Evolutionary conservation across 2,797 vertebrate species (phyloP).

Genomic region (Macrochelys suwanniensis): DNA sequence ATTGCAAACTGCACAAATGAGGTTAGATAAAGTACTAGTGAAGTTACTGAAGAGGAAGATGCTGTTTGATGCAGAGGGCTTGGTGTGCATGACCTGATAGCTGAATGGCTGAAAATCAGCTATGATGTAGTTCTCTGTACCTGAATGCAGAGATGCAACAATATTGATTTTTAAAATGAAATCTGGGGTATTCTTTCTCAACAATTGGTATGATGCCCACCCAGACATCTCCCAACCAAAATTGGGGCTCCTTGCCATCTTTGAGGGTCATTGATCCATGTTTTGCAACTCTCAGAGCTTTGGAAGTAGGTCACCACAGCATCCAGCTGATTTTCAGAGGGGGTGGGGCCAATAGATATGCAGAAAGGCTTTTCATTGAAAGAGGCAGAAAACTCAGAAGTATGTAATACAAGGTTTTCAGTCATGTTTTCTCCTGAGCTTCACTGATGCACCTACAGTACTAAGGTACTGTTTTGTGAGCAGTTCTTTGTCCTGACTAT

Average conservation of each 20-base stretch:
- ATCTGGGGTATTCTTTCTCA: neutral
- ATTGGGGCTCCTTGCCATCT: rapidly evolving
- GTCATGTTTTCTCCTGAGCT: neutral
- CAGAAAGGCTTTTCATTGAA: neutral
- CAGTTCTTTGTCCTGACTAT: neutral
- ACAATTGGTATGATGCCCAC: neutral
- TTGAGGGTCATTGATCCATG: neutral
- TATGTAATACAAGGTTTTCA: neutral
- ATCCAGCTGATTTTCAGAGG: neutral
- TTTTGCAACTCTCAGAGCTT: neutral
- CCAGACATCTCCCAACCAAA: neutral
- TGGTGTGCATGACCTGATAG: neutral
- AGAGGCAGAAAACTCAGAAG: neutral
- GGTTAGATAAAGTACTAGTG: neutral
- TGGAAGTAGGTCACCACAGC: neutral
- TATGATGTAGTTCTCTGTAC: neutral
- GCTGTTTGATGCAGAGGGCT: neutral
- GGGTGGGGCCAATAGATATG: neutral
- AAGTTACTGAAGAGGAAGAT: neutral
- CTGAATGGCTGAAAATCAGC: neutral
- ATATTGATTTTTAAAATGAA: neutral
- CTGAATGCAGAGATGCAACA: neutral
- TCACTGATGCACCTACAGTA: neutral
- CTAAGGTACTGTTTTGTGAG: neutral
- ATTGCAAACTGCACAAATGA: neutral